Evolutionary conservation across 2,888 invertebrate genomes (phyloP).

Genomic region (Salticus scenicus): DNA sequence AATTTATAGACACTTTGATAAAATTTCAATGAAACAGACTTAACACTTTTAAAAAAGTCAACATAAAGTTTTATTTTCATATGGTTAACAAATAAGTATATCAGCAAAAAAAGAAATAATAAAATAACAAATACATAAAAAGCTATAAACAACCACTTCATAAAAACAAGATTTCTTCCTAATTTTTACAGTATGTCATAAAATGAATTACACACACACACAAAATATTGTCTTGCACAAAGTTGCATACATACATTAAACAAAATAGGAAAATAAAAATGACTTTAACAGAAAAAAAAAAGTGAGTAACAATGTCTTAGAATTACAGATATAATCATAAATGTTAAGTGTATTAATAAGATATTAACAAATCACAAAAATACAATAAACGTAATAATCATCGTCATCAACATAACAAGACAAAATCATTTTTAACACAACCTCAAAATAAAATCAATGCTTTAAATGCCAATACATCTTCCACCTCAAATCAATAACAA

Average conservation of each 20-base stretch:
- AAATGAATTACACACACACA: not conserved
- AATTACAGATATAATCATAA: not conserved
- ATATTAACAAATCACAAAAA: conserved; percentile 1
- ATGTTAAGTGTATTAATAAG: not conserved
- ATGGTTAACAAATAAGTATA: conserved; percentile 1
- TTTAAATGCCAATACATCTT: no score
- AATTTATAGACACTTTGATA: conserved; percentile 6
- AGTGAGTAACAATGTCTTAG: not conserved
- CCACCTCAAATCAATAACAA: no score
- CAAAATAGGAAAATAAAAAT: not conserved
- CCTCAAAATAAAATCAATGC: not conserved
- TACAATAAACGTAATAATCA: not conserved
- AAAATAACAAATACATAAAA: conserved; percentile 2
- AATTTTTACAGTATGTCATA: not conserved
- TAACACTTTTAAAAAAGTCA: not conserved
- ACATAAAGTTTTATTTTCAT: not conserved
- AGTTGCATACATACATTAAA: not conserved
- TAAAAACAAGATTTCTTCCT: not conserved
- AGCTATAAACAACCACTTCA: not conserved
- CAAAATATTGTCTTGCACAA: not conserved
- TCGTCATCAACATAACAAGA: not conserved
- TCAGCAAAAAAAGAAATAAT: not conserved
- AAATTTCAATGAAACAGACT: not conserved
- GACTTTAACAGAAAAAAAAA: not conserved
- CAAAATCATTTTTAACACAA: not conserved